Evolutionary conservation across 2,113 vertebrate genomes (phyloP).

Genomic region (Chloebia gouldiae): DNA sequence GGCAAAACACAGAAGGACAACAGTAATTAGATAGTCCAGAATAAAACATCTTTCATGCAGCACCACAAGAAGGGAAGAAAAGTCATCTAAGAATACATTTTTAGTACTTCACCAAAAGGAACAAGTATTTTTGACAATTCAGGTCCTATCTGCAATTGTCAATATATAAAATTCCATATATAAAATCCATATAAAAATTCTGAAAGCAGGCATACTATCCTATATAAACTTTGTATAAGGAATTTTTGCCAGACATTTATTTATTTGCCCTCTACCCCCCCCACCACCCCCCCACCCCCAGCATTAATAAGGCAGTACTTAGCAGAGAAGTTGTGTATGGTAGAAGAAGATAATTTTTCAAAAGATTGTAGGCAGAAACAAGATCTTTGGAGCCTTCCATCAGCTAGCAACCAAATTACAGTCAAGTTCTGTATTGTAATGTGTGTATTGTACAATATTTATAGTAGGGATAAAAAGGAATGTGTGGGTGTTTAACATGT

Average conservation of each 20-base stretch:
- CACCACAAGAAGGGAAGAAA: background rate
- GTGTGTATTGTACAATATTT: background rate
- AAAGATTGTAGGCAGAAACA: background rate
- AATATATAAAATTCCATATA: background rate
- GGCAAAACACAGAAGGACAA: background rate
- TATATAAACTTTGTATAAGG: background rate
- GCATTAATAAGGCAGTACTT: background rate
- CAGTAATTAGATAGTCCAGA: background rate
- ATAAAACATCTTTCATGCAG: background rate
- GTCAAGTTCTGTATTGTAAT: background rate
- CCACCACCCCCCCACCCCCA: rapidly evolving
- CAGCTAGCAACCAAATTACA: background rate
- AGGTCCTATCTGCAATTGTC: background rate
- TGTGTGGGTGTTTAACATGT: background rate
- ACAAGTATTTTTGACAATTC: background rate
- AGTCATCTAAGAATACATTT: background rate
- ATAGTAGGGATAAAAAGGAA: background rate
- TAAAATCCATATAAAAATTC: background rate
- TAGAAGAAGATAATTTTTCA: background rate
- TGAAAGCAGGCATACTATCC: background rate
- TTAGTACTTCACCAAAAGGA: background rate
- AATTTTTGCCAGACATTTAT: background rate
- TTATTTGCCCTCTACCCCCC: background rate
- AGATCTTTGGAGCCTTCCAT: background rate
- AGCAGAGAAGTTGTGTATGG: background rate